Evolutionary conservation across 1,140 invertebrate species (phyloP).

Genomic region (Cecropterus lyciades): DNA sequence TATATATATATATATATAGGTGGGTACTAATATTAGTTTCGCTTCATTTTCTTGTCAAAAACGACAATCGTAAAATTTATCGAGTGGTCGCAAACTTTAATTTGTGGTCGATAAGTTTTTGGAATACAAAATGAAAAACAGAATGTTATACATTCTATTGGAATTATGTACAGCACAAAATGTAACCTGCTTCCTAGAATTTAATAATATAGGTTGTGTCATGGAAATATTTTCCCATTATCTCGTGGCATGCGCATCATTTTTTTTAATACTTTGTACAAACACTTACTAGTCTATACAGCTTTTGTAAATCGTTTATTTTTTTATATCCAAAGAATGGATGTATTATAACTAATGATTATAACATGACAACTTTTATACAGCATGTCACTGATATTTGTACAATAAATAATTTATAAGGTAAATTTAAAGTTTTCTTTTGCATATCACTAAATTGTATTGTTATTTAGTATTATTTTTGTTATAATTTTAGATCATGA

Average conservation of each 20-base stretch:
- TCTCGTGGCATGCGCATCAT: background rate
- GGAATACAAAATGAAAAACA: too few relatives aligned
- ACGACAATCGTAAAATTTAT: too few relatives aligned
- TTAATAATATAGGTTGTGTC: background rate
- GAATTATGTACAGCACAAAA: background rate
- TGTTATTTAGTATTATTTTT: slow-evolving; percentile 41
- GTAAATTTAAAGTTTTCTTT: slow-evolving; percentile 29
- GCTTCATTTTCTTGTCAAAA: too few relatives aligned
- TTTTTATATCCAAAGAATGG: slow-evolving; percentile 29
- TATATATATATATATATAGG: too few relatives aligned
- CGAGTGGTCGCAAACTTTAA: too few relatives aligned
- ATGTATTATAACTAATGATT: slow-evolving; percentile 30
- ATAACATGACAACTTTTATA: slow-evolving; percentile 36
- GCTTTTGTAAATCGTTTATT: slow-evolving; percentile 37
- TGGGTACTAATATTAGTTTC: too few relatives aligned
- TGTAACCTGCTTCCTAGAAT: background rate
- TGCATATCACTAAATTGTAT: slow-evolving; percentile 45
- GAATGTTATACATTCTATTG: too few relatives aligned
- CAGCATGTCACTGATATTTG: slow-evolving; percentile 13
- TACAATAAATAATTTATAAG: slow-evolving; percentile 27
- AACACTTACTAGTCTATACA: slow-evolving; percentile 41
- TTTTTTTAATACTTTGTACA: slow-evolving; percentile 37
- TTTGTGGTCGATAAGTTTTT: too few relatives aligned
- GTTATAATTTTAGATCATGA: slow-evolving; percentile 28
- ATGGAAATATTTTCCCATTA: background rate